Base-by-base conservation (phyloP, 2,113 vertebrate genomes). In the Eulemur rufifrons region DNA sequence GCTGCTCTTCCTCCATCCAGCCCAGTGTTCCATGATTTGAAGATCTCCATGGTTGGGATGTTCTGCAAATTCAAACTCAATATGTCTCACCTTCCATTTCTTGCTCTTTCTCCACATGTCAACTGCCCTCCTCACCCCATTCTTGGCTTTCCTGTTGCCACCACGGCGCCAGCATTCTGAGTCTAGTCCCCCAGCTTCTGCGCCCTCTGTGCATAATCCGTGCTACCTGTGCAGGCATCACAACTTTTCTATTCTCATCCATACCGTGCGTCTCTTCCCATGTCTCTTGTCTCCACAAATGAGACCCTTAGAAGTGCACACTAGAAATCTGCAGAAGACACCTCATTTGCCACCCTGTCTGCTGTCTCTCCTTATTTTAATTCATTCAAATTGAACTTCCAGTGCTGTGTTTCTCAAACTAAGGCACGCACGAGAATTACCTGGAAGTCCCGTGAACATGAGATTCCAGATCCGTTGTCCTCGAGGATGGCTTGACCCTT, bases 141-240 rank as follows among this genome's bases (percentile, higher is more conserved):
- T 23, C 34, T 29, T 7, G 32, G 18, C 29, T 45, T 66, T 54
- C 45, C 39, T 1, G 1, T 12, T 64, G 29, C 14, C 11, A 4
- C 45, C 14, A 18, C 3, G 34, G 47, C 0, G 1, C 20, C n/a
- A 29, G 61, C 3, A 6, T 54, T 45, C 29, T 71, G 29, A 23
- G 80, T 37, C 6, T 32, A 4, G 0, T 39, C 61, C n/a, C 69
- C 5, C 50, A 7, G 0, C 14, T 68, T 56, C 69, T 7, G 3
- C 0, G 5, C 45, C 25, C 9, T 37, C 69, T 47, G 32, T 27
- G n/a, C 25, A 2, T 47, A 56, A n/a, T 21, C 39, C 39, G 1
- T 12, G 66, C 15, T 9, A 12, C 27, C n/a, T 50, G 7, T 0
- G 21, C 12, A 73, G 37, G 68, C 21, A 2, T 8, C 3, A 0